Conservation (phyloP, 2,888 invertebrate species). For the Drosophila trichaetosa region DNA sequence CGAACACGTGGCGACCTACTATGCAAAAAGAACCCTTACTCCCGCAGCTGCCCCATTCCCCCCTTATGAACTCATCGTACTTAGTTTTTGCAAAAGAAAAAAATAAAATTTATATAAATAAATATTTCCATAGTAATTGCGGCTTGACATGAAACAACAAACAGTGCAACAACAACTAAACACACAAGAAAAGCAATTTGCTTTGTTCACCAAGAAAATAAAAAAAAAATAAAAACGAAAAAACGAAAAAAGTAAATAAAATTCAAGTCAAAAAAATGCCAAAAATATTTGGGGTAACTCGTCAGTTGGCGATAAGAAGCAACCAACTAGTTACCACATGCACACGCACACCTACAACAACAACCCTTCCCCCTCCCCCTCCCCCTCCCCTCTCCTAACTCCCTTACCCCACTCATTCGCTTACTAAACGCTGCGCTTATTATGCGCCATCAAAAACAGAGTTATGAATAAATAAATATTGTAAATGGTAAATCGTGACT, state of each 20-base stretch:
- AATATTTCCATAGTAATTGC: conserved; percentile 72
- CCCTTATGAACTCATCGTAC: conserved; percentile 3
- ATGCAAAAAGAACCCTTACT: conserved; percentile 31
- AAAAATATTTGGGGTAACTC: conserved; percentile 61
- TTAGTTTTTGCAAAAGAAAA: conserved; percentile 39
- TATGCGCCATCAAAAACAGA: conserved; percentile 51
- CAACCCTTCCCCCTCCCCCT: too few species aligned
- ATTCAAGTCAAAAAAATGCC: conserved; percentile 39
- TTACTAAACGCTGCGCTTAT: conserved; percentile 52
- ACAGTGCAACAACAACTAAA: conserved; percentile 17
- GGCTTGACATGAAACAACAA: conserved; percentile 69
- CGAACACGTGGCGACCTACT: conserved; percentile 68
- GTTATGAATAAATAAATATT: conserved; percentile 81
- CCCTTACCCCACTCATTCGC: rapidly evolving
- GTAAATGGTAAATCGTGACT: conserved; percentile 79
- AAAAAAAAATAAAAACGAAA: neutral
- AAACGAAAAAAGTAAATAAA: neutral
- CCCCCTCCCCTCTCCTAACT: rapidly evolving
- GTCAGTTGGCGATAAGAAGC: conserved; percentile 47
- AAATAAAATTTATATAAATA: neutral
- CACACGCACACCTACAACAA: neutral
- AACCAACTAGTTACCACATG: conserved; percentile 18
- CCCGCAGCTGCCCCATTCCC: neutral
- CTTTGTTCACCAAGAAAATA: conserved; percentile 13
- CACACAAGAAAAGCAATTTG: conserved; percentile 46